These are phyloP conservation scores for Tarsius wallacei DNA, from an alignment of 2,797 vertebrate genomes.

Conservation along the genomic window DNA sequence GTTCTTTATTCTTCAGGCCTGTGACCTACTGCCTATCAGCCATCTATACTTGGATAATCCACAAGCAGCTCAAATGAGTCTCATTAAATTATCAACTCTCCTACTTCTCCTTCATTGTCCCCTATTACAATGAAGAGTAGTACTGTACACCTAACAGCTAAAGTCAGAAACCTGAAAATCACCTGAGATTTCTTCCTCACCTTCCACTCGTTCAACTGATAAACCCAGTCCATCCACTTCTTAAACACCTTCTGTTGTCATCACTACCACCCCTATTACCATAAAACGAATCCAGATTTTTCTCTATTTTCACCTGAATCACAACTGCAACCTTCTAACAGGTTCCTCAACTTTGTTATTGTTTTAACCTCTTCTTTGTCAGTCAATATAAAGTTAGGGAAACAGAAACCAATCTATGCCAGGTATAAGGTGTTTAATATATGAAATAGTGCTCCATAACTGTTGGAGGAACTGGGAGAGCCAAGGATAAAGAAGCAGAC, in stretches of 20 bases:
- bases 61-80: neutral
- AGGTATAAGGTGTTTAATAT: neutral
- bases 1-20: neutral
- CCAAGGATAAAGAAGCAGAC: constrained; percentile 17
- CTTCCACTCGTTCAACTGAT: neutral
- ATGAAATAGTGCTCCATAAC: neutral
- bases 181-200: neutral
- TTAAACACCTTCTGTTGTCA: neutral
- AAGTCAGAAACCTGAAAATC: constrained; percentile 10
- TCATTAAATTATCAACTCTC: neutral
- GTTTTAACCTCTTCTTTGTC: neutral
- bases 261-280: neutral
- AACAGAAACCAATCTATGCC: neutral
- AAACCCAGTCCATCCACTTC: neutral
- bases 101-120: neutral
- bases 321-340: neutral
- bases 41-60: neutral
- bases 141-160: neutral
- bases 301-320: neutral
- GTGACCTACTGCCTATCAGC: neutral
- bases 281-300: neutral
- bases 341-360: neutral
- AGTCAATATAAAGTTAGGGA: neutral
- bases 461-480: neutral
- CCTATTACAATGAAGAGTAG: neutral